A percentile compares a stretch with the other conserved stretches of the same genome.
Evolutionary conservation across 2,113 vertebrate genomes (phyloP).

Genomic region (Seriola quinqueradiata): DNA sequence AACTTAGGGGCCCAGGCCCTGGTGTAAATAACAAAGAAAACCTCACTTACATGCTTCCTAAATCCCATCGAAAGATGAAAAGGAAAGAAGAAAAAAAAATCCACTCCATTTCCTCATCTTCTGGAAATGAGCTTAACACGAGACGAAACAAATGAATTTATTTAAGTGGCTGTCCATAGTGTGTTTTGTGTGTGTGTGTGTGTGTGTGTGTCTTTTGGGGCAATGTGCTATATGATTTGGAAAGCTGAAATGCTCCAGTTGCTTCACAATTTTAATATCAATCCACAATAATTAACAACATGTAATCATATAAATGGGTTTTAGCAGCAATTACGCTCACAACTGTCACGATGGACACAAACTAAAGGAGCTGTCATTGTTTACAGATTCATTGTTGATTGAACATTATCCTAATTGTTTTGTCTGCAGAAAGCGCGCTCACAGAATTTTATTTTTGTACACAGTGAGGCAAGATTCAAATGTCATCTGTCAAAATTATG

Average conservation of each 20-base stretch:
- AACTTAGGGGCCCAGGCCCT: constrained; percentile 83
- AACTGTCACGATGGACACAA: constrained; percentile 11
- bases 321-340: constrained; percentile 20
- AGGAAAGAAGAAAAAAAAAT: constrained; percentile 59
- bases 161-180: constrained; percentile 66
- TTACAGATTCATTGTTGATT: constrained; percentile 41
- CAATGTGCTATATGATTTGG: constrained; percentile 23
- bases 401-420: constrained; percentile 10
- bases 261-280: constrained; percentile 31
- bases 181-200: constrained; percentile 24
- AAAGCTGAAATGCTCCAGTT: constrained; percentile 27
- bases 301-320: constrained; percentile 33
- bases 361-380: constrained; percentile 24
- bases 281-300: constrained; percentile 28
- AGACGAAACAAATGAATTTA: constrained; percentile 79
- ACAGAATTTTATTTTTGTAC: neutral
- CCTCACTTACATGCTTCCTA: constrained; percentile 85
- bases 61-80: constrained; percentile 83
- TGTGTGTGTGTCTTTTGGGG: constrained; percentile 53
- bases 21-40: constrained; percentile 84
- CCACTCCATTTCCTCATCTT: constrained; percentile 79
- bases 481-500: neutral
- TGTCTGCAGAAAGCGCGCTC: constrained; percentile 6
- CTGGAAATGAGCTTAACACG: constrained; percentile 80
- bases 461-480: neutral